Evolutionary conservation across 2,113 vertebrate genomes (phyloP), one percentile per base, ranked within the genome.

Genomic region (Hystrix brachyura): DNA sequence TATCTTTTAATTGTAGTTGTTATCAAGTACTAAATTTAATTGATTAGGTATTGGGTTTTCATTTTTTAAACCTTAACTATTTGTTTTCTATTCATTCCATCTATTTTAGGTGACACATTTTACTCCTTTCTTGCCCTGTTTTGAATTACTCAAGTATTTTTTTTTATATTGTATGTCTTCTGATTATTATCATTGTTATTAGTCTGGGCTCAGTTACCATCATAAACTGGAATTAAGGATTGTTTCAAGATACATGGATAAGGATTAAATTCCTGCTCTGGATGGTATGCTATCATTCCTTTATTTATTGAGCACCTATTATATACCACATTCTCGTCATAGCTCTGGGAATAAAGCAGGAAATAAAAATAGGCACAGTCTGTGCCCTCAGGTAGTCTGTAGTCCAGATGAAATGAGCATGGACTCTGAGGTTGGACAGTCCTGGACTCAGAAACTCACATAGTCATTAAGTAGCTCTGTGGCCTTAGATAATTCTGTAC

Each of bases 1-100:
- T 78, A 69, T 71, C 7, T 87, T 85, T 81, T 86, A 51, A 43
- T 76, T 71, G 27, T 59, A 87, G 7, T 55, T 15, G 21, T 55
- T 90, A 57, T 79, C 57, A 90, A 81, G 87, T 25, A 51, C 43
- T 92, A 32, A 85, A 85, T 94, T 51, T 51, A 85, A 88, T 38
- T 34, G 14, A 12, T 81, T 19, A 69, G 32, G 13, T 25, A 6
- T 12, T 27, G 18, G 38, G 27, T 27, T 86, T 62, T 38, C 59
- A 64, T 67, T 88, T 92, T 46, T 9, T 38, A 48, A 51, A 25
- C 48, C 25, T 78, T n/a, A 25, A 53, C 3, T 29, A 18, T 95
- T 67, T 84, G 19, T 59, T 95, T 91, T 81, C 17, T 80, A 15
- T 82, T 96, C 95, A 17, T 64, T 51, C 19, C 6, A 60, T 19